phyloP scores from a whole-genome alignment of 2,113 vertebrate species.

The Nematolebias whitei region DNA sequence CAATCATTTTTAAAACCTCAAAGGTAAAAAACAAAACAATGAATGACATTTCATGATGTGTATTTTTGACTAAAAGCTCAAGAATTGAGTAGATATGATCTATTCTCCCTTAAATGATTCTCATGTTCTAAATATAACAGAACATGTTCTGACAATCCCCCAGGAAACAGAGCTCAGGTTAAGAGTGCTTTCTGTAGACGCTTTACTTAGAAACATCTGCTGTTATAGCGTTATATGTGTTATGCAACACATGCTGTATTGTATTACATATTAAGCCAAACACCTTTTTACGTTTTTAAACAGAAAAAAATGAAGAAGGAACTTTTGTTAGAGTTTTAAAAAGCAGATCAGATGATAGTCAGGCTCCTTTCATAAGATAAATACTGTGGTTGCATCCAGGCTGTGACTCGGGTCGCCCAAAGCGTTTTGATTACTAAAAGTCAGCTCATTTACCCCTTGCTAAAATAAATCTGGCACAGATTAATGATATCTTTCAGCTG shows the following conservation, averaged over 20 bases:
- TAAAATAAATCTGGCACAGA: background rate
- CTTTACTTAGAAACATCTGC: background rate
- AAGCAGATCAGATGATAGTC: conserved; percentile 10
- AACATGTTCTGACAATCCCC: background rate
- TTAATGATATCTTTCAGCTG: no score
- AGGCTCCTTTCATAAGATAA: conserved; percentile 1
- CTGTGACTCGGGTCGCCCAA: background rate
- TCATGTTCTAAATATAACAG: background rate
- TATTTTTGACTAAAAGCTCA: background rate
- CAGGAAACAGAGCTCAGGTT: background rate
- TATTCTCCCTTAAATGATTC: background rate
- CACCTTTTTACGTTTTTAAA: background rate
- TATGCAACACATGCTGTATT: background rate
- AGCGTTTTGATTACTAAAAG: background rate
- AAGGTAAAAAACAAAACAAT: background rate
- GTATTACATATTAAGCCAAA: no score
- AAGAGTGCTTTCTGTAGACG: background rate
- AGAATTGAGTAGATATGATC: background rate
- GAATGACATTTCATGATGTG: no score
- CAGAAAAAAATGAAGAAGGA: background rate
- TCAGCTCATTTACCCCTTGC: background rate
- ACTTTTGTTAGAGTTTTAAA: background rate
- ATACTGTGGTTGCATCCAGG: background rate
- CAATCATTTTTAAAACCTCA: no score
- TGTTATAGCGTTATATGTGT: no score